Evolutionary conservation across 1,140 invertebrate species (phyloP), one percentile per base, ranked within the genome.

Genomic region (Schlechtendalia chinensis): DNA sequence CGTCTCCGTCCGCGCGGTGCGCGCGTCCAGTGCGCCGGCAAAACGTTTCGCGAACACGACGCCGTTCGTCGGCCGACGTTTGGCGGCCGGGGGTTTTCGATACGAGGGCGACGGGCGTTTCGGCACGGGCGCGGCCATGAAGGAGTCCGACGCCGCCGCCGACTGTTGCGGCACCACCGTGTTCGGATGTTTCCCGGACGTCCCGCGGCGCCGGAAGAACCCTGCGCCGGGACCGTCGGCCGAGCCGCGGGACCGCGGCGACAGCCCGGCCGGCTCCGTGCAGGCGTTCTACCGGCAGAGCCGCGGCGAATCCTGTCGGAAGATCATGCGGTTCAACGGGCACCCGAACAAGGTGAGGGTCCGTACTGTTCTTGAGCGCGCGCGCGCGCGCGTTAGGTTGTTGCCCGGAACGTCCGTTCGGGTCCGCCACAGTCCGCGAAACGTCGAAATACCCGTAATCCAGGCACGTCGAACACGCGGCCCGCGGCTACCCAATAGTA

Each of bases 261-360:
- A 69, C 85, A 86, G 80, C 19, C 85, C 85, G 80, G 83, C 86
- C 63, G 83, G 86, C 58, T 88, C 90, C 89, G 90, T 91, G 54
- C 91, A 92, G 85, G 88, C 91, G 87, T 91, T 91, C 85, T 92
- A 92, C 84, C 91, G 91, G 82, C 91, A 92, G 84, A 91, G 89
- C 82, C 87, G 90, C 47, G 91, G 91, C 80, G 91, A 91, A 83
- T 90, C 90, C 84, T 92, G 91, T 86, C 89, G 89, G 83, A 91
- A 92, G 85, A 86, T 92, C 39, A 88, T 92, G 63, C 88, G 89
- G 84, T 90, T 91, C 87, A 91, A 91, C 85, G 91, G 91, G 63
- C 90, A 89, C 83, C 90, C 91, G 24, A 91, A 90, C 84, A 92
- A 91, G 88, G 90, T 90, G 85, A 87, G 86, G 47, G 47, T 14